Evolutionary conservation across 1,140 invertebrate genomes (phyloP).

Genomic region (Drosophila repletoides): DNA sequence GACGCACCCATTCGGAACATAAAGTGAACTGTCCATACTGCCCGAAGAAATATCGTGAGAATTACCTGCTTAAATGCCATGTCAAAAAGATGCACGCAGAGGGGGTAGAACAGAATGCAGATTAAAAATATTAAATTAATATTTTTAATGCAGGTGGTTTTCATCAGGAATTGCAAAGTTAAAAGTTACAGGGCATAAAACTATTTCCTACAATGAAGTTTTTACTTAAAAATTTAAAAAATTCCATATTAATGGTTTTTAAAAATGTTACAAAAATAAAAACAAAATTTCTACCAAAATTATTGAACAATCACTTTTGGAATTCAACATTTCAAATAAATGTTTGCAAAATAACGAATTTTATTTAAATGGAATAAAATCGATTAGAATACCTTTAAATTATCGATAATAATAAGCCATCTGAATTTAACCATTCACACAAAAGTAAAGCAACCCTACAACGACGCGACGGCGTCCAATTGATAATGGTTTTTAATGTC

Average conservation of each 20-base stretch:
- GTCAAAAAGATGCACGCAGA: conserved; percentile 17
- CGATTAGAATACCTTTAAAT: too few species aligned
- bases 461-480: conserved; percentile 21
- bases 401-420: not conserved
- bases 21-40: conserved; percentile 26
- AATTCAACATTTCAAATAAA: too few species aligned
- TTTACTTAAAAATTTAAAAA: too few species aligned
- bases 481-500: conserved; percentile 43
- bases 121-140: too few species aligned
- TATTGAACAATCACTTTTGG: not conserved
- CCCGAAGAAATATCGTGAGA: conserved; percentile 28
- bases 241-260: too few species aligned
- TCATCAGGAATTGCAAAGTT: too few species aligned
- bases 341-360: too few species aligned
- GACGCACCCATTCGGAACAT: conserved; percentile 24
- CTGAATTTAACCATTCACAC: conserved; percentile 13
- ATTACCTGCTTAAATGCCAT: conserved; percentile 28
- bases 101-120: not conserved
- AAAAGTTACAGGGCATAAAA: too few species aligned
- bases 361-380: too few species aligned
- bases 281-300: not conserved
- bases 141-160: too few species aligned
- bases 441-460: conserved; percentile 9
- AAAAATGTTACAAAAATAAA: conserved; percentile 5
- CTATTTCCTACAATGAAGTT: too few species aligned